phyloP scores from a whole-genome alignment of 2,113 vertebrate genomes.

The Gobiocypris rarus region DNA sequence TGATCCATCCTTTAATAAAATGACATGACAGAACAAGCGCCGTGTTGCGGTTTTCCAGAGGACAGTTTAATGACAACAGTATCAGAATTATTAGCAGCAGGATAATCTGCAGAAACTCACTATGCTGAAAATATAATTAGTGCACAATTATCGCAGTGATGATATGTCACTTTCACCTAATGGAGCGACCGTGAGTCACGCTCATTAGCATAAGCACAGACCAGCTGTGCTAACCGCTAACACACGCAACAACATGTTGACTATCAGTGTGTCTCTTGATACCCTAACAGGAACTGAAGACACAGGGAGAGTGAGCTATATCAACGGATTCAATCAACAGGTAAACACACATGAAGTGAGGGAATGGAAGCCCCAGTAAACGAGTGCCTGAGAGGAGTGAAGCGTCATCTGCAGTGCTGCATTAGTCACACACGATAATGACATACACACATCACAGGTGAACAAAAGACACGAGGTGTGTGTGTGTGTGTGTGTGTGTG shows the following conservation, averaged over 20 bases:
- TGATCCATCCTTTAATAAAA: neutral
- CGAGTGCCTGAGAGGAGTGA: neutral
- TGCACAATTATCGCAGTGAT: slow-evolving; percentile 55
- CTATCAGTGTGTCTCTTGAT: neutral
- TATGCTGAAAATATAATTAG: slow-evolving; percentile 43
- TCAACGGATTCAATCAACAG: neutral
- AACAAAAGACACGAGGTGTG: neutral
- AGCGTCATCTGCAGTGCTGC: neutral
- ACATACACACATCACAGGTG: neutral
- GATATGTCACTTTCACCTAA: slow-evolving; percentile 39
- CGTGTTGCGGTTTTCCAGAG: neutral
- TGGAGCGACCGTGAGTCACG: slow-evolving; percentile 62
- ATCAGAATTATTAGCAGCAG: slow-evolving; percentile 30
- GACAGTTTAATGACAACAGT: neutral
- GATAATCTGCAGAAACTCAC: slow-evolving; percentile 24
- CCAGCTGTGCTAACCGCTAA: slow-evolving; percentile 48
- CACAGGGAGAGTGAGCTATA: neutral
- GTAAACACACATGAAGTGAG: neutral
- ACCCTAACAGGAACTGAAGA: neutral
- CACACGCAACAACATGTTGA: neutral
- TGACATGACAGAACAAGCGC: neutral
- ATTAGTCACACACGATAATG: neutral
- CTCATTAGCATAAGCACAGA: slow-evolving; percentile 64
- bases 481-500: neutral
- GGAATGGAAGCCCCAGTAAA: neutral